Conservation (phyloP, 2,113 vertebrate genomes). For the Malurus melanocephalus region DNA sequence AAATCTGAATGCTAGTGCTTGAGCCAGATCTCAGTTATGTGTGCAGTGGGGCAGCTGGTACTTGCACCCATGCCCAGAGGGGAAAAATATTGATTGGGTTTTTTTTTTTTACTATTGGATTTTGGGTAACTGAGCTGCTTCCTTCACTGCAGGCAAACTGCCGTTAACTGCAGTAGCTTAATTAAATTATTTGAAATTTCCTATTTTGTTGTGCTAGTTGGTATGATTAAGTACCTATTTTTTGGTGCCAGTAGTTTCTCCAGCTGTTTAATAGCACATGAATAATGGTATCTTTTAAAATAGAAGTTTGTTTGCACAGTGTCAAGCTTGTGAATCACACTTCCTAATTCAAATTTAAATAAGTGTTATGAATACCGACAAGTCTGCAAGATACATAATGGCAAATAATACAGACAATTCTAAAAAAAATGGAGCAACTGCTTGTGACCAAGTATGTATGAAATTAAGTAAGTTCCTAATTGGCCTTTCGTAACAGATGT, state of each 20-base stretch:
- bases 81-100: constrained; percentile 2
- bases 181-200: constrained; percentile 36
- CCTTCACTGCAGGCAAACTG: background rate
- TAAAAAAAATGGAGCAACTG: background rate
- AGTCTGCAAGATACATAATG: background rate
- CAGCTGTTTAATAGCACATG: background rate
- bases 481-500: background rate
- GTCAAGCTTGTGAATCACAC: background rate
- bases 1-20: background rate
- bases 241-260: background rate
- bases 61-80: background rate
- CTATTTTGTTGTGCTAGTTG: constrained; percentile 41
- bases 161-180: constrained; percentile 27
- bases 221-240: background rate
- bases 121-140: background rate
- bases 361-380: background rate
- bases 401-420: background rate
- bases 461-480: background rate
- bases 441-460: background rate
- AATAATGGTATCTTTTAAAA: background rate
- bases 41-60: background rate
- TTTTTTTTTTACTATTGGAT: constrained; percentile 29
- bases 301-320: background rate
- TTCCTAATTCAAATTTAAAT: background rate
- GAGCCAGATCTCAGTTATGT: background rate